Conservation (phyloP, 2,888 invertebrate genomes). For the Plebejus argus region DNA sequence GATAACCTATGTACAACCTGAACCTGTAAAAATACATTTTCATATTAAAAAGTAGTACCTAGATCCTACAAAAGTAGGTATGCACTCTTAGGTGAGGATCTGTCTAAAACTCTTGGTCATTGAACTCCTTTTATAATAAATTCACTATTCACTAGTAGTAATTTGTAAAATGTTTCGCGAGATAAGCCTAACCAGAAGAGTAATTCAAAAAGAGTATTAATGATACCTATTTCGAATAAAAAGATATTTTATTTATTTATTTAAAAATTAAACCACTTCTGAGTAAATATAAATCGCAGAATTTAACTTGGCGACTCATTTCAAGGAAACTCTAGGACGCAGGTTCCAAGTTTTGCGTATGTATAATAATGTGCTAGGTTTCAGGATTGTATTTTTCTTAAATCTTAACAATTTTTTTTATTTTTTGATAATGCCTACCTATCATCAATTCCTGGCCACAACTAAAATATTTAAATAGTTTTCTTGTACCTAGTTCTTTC, state of each 20-base stretch:
- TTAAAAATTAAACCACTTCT: background rate
- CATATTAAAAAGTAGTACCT: constrained; percentile 27
- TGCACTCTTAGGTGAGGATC: constrained; percentile 20
- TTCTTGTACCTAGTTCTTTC: too few species aligned
- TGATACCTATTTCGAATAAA: too few species aligned
- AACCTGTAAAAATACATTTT: constrained; percentile 32
- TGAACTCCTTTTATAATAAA: constrained; percentile 7
- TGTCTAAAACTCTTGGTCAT: constrained; percentile 29
- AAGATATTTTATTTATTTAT: too few species aligned
- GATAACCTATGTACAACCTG: constrained; percentile 27
- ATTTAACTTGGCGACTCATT: background rate
- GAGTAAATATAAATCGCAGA: background rate
- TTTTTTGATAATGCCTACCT: background rate
- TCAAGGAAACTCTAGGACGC: background rate
- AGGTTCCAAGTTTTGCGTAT: background rate
- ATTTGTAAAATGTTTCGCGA: background rate
- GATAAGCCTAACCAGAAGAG: too few species aligned
- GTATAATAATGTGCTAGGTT: too few species aligned
- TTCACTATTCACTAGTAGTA: background rate
- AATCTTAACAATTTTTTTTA: background rate
- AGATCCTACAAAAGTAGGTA: constrained; percentile 30
- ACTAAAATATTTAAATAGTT: background rate
- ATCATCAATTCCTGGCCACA: background rate
- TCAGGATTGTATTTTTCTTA: background rate
- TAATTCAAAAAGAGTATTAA: too few species aligned